Base-by-base conservation (phyloP, 1,140 invertebrate genomes). In the Drosophila orena region DNA sequence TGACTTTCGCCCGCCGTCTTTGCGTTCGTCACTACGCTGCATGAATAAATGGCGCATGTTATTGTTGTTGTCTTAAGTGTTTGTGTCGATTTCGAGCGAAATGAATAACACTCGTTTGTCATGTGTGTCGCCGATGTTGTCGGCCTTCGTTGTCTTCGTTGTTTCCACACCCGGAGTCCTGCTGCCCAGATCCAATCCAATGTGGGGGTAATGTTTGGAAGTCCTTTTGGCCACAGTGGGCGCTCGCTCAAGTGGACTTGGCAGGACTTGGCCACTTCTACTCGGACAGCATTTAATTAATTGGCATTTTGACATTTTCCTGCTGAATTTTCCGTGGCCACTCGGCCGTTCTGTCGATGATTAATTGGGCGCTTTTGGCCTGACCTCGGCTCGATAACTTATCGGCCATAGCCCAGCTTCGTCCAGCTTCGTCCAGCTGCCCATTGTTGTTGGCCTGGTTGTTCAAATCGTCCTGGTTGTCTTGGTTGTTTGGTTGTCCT, bases 31-130 rank as follows among this genome's bases (percentile, higher is more conserved):
- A 58, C 20, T 37, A 43, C 30, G 62, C 62, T 72, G 70, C 78
- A 72, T 72, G 79, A 81, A 81, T 81, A 77, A 70, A 81, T 81
- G 78, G 66, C 60, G 73, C 79, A 61, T 77, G 79, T 81, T 81
- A 81, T 81, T 77, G 79, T 81, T 81, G 72, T 57, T 77, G 72
- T 57, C 72, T 68, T 58, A 81, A 81, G 79, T 81, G 79, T 80
- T 81, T 77, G 79, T 77, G 78, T 81, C 79, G 77, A 81, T 81
- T 81, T 81, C 78, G 24, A 81, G 79, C 56, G 79, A 77, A 81
- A 81, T 81, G 73, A 81, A 81, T 81, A 81, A 81, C 81, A 24
- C 22, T 24, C 22, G 3, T 24, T 81, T 76, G 78, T 81, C 65
- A 80, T 79, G 64, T 30, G 7, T 30, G 77, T 79, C 50, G 75